Conservation (phyloP, 2,797 vertebrate genomes). For the Lagodon rhomboides region DNA sequence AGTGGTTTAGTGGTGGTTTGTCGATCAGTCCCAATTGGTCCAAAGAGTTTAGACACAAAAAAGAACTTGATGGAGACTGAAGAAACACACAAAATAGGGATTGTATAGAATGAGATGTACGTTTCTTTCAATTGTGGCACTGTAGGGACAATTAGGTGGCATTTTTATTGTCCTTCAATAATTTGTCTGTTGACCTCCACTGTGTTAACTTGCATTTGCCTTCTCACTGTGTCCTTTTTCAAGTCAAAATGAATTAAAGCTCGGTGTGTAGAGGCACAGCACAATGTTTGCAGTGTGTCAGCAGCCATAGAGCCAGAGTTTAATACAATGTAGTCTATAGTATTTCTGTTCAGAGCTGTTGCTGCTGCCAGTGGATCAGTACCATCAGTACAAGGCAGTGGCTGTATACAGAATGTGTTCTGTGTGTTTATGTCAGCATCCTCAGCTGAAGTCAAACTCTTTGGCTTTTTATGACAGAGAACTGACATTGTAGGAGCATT, state of each 20-base stretch:
- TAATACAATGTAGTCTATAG: slow-evolving; percentile 27
- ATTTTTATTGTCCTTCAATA: neutral
- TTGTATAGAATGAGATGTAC: neutral
- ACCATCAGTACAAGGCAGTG: slow-evolving; percentile 47
- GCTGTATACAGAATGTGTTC: neutral
- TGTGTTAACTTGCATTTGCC: neutral
- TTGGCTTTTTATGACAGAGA: neutral
- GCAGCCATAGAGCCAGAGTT: slow-evolving; percentile 7
- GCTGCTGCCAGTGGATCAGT: slow-evolving; percentile 36
- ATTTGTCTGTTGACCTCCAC: neutral
- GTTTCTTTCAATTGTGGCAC: neutral
- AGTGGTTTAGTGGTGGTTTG: neutral
- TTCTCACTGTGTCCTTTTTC: neutral
- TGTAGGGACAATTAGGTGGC: no score
- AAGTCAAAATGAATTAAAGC: slow-evolving; percentile 12
- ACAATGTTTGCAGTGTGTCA: slow-evolving; percentile 51
- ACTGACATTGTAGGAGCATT: neutral
- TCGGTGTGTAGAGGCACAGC: slow-evolving; percentile 7
- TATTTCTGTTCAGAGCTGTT: slow-evolving; percentile 22
- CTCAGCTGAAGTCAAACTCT: neutral
- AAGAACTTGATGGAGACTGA: neutral
- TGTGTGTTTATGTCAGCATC: slow-evolving; percentile 12
- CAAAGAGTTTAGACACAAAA: neutral
- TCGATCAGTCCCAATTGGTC: neutral
- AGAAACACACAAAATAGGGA: neutral